phyloP scores from a whole-genome alignment of 2,888 invertebrate genomes.

The Oscheius myriophilus region DNA sequence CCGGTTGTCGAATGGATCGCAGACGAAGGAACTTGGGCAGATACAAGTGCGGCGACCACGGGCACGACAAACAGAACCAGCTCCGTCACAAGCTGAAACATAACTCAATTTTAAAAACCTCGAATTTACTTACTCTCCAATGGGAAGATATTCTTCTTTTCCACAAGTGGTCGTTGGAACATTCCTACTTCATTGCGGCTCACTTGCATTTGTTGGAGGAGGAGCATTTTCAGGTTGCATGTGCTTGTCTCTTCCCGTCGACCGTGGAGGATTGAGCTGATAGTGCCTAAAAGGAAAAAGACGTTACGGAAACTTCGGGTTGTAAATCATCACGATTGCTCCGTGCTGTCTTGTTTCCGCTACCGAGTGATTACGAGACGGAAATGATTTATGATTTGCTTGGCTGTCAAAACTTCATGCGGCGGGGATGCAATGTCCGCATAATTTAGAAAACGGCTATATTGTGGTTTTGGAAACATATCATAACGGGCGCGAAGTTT shows the following conservation, averaged over 20 bases:
- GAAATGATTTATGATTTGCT: no score
- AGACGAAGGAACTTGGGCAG: conserved; percentile 38
- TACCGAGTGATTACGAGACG: no score
- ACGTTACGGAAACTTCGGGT: no score
- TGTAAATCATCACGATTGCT: no score
- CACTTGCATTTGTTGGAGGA: conserved; percentile 21
- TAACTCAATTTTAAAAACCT: not conserved
- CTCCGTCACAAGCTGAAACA: conserved; percentile 40
- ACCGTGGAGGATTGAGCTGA: conserved; percentile 39
- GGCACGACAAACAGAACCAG: conserved; percentile 38
- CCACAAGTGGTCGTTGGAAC: not conserved
- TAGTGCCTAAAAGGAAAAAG: conserved; percentile 39
- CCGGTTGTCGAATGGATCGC: conserved; percentile 38
- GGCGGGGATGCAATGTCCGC: no score
- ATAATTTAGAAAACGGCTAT: no score
- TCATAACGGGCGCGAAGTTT: no score
- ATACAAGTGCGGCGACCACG: conserved; percentile 37
- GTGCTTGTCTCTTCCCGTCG: conserved; percentile 30
- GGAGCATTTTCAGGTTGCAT: conserved; percentile 41
- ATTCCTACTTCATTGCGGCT: conserved; percentile 1
- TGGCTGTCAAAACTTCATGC: no score
- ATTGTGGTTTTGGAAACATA: no score
- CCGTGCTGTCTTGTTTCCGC: no score
- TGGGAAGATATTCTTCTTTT: conserved; percentile 4
- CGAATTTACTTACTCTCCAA: conserved; percentile 11